Conservation (phyloP, 2,113 vertebrate species). For the Potamarius usumacintae region DNA sequence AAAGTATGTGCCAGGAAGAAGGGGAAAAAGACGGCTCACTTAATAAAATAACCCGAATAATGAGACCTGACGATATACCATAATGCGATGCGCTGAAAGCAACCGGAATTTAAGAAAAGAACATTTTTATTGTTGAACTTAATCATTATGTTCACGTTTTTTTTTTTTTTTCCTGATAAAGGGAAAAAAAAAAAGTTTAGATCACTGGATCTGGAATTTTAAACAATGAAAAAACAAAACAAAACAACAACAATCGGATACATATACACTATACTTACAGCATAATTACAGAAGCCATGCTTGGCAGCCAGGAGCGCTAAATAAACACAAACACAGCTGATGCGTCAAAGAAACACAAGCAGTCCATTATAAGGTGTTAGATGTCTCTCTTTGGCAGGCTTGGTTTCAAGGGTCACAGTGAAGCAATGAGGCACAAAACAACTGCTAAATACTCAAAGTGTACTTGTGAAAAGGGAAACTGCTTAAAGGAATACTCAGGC, state of each 20-base stretch:
- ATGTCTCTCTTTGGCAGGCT: conserved; percentile 6
- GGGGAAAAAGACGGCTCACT: conserved; percentile 42
- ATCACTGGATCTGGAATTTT: neutral
- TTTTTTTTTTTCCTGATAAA: neutral
- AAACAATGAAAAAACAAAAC: neutral
- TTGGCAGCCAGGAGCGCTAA: neutral
- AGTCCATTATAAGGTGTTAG: neutral
- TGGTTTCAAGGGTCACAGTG: neutral
- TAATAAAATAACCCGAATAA: conserved; percentile 16
- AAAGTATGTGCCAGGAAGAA: conserved; percentile 68
- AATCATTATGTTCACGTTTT: neutral
- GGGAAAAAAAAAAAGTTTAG: neutral
- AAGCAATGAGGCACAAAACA: neutral
- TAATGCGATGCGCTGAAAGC: neutral
- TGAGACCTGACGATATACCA: neutral
- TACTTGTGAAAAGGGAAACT: neutral
- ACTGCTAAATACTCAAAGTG: neutral
- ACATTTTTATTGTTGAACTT: neutral
- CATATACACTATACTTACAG: neutral
- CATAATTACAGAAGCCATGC: neutral
- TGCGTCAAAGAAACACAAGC: neutral
- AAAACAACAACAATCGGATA: neutral
- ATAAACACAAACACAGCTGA: neutral
- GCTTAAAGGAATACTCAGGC: neutral
- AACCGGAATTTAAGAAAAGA: neutral